Evolutionary conservation across 1,140 invertebrate genomes (phyloP).

Genomic region (Drosophila equinoxialis): DNA sequence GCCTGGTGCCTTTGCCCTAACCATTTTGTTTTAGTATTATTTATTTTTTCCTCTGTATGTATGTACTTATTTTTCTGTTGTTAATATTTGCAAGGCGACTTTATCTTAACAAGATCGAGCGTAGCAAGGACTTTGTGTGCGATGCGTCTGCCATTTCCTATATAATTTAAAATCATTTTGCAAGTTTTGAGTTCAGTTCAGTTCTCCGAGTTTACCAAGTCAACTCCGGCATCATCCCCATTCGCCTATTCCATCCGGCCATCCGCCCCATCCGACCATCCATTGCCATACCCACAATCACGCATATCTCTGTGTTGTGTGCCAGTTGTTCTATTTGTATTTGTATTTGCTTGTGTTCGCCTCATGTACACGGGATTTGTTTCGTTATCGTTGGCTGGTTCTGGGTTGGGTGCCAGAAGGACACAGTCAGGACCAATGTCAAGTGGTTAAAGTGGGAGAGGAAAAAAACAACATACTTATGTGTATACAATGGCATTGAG

Average conservation of each 20-base stretch:
- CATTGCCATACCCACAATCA: constrained; percentile 9
- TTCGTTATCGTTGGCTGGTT: constrained; percentile 51
- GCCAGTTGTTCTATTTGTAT: constrained; percentile 28
- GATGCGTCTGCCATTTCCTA: constrained; percentile 50
- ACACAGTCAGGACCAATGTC: constrained; percentile 23
- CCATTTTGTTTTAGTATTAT: constrained; percentile 50
- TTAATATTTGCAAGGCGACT: constrained; percentile 66
- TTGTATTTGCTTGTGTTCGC: constrained; percentile 29
- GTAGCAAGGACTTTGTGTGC: constrained; percentile 28
- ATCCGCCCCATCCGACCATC: too few relatives aligned
- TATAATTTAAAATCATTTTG: constrained; percentile 74
- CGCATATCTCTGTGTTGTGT: constrained; percentile 1
- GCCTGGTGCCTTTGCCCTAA: constrained; percentile 30
- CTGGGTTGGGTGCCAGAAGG: constrained; percentile 22
- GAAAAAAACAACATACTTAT: background rate
- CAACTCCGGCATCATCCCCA: background rate
- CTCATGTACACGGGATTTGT: constrained; percentile 61
- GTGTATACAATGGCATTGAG: background rate
- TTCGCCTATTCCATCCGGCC: too few relatives aligned
- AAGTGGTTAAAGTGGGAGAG: constrained; percentile 5
- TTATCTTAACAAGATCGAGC: constrained; percentile 69
- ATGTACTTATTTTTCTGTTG: constrained; percentile 29
- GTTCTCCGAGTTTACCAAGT: constrained; percentile 42
- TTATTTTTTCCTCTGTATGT: constrained; percentile 48
- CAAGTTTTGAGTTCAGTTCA: constrained; percentile 55